Percentiles rank a stretch among this genome's conserved stretches.
phyloP scores from a whole-genome alignment of 2,797 vertebrate genomes.

The Vespertilio murinus region DNA sequence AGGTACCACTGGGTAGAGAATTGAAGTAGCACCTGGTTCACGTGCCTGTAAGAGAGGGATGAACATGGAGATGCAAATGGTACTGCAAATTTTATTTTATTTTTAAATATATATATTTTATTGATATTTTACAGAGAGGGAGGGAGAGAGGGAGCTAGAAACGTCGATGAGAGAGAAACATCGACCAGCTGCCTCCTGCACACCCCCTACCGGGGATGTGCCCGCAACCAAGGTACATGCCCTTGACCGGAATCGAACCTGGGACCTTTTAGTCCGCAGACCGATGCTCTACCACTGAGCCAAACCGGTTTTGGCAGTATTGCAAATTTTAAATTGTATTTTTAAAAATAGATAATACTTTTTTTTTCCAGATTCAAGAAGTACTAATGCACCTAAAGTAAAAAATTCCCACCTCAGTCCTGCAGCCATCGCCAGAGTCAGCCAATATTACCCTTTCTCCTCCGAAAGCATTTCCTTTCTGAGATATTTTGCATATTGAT shows the following conservation, averaged over 20 bases:
- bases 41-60: neutral
- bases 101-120: neutral
- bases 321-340: too few relatives aligned
- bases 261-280: too few relatives aligned
- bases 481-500: neutral
- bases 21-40: neutral
- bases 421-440: neutral
- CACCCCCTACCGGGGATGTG: too few relatives aligned
- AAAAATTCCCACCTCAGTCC: neutral
- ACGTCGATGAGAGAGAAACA: too few relatives aligned
- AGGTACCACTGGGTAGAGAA: neutral
- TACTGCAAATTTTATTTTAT: neutral
- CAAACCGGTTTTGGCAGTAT: too few relatives aligned
- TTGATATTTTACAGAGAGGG: too few relatives aligned
- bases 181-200: too few relatives aligned
- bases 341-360: too few relatives aligned
- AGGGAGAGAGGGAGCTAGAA: too few relatives aligned
- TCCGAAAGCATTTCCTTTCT: slow-evolving; percentile 16
- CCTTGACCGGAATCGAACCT: too few relatives aligned
- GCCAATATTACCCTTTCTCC: slow-evolving; percentile 1
- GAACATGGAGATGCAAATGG: neutral
- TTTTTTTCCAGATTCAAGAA: neutral
- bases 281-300: too few relatives aligned
- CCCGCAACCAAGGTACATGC: too few relatives aligned
- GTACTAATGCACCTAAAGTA: neutral